Evolutionary conservation across 2,113 vertebrate species (phyloP).

Genomic region (Apteryx owenii): DNA sequence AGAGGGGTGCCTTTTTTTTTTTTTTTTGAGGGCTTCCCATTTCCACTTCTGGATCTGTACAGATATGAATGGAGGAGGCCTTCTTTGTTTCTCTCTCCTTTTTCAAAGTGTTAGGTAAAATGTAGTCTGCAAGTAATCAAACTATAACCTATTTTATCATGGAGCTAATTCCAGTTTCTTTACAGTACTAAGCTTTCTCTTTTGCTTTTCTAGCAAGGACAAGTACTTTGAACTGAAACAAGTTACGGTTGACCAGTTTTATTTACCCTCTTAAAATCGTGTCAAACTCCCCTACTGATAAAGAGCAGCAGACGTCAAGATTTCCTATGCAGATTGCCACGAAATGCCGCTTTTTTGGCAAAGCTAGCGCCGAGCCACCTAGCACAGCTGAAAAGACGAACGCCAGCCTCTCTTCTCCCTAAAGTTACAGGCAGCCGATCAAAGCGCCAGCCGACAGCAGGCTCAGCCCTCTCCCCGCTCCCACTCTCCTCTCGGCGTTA

Average conservation of each 20-base stretch:
- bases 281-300: not conserved
- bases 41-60: not conserved
- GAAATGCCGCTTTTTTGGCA: not conserved
- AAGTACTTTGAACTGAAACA: not conserved
- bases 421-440: not conserved
- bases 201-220: not conserved
- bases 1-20: not conserved
- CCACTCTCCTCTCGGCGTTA: not conserved
- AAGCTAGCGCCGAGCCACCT: not conserved
- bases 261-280: not conserved
- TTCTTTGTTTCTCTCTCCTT: not conserved
- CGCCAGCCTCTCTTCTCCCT: not conserved
- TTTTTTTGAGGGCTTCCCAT: not conserved
- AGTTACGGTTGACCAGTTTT: not conserved
- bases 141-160: not conserved
- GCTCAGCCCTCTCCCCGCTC: conserved; percentile 18
- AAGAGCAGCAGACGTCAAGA: not conserved
- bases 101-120: not conserved
- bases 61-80: not conserved
- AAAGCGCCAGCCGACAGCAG: conserved; percentile 15
- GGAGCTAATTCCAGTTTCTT: not conserved
- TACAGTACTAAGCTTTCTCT: not conserved
- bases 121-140: not conserved
- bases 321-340: not conserved
- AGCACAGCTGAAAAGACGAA: conserved; percentile 23